Conservation (phyloP, 2,888 invertebrate species). For the Cinara cedri region DNA sequence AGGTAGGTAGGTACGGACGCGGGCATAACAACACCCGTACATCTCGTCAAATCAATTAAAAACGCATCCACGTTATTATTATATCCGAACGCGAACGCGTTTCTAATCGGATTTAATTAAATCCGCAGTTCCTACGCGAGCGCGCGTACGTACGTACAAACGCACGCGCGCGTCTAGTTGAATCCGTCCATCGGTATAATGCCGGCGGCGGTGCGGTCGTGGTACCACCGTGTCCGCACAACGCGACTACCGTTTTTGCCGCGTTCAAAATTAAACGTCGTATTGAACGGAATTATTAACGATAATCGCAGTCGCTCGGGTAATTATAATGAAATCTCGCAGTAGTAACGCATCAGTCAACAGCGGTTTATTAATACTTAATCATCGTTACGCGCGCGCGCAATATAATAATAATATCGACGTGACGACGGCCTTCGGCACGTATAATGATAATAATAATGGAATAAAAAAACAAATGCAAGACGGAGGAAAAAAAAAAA, state of each 20-base stretch:
- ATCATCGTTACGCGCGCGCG: not conserved
- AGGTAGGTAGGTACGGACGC: no score
- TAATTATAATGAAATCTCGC: not conserved
- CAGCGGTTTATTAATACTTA: slow-evolving; percentile 23
- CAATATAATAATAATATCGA: not conserved
- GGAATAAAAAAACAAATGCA: not conserved
- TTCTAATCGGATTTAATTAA: slow-evolving; percentile 22
- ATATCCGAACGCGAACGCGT: not conserved
- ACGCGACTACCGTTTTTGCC: not conserved
- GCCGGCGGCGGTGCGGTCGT: no score
- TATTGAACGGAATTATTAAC: not conserved
- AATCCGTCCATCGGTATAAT: not conserved
- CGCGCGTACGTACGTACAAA: no score
- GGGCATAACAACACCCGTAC: no score
- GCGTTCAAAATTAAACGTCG: not conserved
- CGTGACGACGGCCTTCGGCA: slow-evolving; percentile 5
- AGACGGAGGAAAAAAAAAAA: not conserved
- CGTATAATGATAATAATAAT: not conserved
- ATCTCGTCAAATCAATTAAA: not conserved
- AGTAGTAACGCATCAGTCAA: not conserved
- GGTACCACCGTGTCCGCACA: no score
- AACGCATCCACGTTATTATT: not conserved
- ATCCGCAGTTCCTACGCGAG: no score
- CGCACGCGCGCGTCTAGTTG: not conserved
- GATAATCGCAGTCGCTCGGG: not conserved